phyloP scores from a whole-genome alignment of 2,888 invertebrate species.

The Caenorhabditis drosophilae region DNA sequence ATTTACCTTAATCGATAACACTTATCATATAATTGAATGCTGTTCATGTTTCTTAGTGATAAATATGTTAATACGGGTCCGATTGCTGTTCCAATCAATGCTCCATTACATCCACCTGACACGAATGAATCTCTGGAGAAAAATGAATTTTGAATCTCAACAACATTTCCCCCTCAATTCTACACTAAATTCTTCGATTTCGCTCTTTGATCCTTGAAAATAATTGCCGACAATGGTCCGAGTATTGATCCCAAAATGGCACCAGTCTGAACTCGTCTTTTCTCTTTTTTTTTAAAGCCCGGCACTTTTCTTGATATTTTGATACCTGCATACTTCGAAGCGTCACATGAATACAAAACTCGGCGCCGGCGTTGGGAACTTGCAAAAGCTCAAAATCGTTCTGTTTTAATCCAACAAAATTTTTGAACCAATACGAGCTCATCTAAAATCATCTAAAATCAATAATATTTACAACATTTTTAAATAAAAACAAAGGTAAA shows the following conservation, averaged over 20 bases:
- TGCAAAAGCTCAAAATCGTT: slow-evolving; percentile 54
- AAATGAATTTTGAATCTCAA: not conserved
- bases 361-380: slow-evolving; percentile 56
- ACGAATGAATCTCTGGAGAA: slow-evolving; percentile 45
- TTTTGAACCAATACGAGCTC: slow-evolving; percentile 54
- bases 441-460: slow-evolving; percentile 14
- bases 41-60: slow-evolving; percentile 55
- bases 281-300: not conserved
- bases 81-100: slow-evolving; percentile 43
- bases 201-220: slow-evolving; percentile 30
- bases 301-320: not conserved
- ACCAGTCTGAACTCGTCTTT: slow-evolving; percentile 53
- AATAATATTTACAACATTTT: not conserved
- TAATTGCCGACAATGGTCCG: slow-evolving; percentile 36
- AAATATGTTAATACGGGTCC: slow-evolving; percentile 56
- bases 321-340: slow-evolving; percentile 53
- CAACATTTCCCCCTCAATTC: not conserved
- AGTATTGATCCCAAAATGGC: slow-evolving; percentile 54
- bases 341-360: slow-evolving; percentile 63
- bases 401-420: slow-evolving; percentile 52
- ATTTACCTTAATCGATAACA: slow-evolving; percentile 54
- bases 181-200: slow-evolving; percentile 22
- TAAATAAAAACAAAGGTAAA: not conserved
- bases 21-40: slow-evolving; percentile 55
- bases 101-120: slow-evolving; percentile 48